Conservation (phyloP, 2,113 vertebrate species). For the Eublepharis macularius region DNA sequence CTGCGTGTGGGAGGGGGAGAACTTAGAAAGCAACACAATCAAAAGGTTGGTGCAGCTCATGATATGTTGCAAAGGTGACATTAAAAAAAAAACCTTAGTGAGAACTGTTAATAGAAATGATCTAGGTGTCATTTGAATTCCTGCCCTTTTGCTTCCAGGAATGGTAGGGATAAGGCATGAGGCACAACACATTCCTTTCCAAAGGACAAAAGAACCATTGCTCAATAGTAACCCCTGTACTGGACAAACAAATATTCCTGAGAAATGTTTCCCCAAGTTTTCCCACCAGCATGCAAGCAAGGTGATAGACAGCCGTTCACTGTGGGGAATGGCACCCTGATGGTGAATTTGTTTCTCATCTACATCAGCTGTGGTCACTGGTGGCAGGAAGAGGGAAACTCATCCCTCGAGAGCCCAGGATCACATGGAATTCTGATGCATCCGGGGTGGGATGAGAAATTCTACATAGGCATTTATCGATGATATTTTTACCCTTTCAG, state of each 20-base stretch:
- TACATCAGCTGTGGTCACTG: neutral
- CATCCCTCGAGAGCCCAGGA: neutral
- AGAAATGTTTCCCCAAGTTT: neutral
- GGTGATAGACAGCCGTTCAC: neutral
- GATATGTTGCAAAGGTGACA: slow-evolving; percentile 14
- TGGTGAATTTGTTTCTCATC: neutral
- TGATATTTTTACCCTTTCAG: no score
- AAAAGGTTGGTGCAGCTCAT: neutral
- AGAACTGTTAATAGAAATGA: neutral
- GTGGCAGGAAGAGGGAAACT: neutral
- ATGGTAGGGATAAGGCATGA: slow-evolving; percentile 35
- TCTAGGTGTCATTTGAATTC: slow-evolving; percentile 54
- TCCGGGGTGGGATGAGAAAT: neutral
- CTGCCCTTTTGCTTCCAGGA: slow-evolving; percentile 49
- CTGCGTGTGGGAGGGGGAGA: no score
- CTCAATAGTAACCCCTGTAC: slow-evolving; percentile 29
- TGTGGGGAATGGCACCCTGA: neutral
- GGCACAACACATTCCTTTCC: slow-evolving; percentile 34
- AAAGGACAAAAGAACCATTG: slow-evolving; percentile 29
- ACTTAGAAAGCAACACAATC: neutral
- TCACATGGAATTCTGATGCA: neutral
- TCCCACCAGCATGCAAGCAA: neutral
- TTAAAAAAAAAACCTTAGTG: slow-evolving; percentile 11
- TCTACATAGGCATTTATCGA: no score
- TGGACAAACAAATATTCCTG: neutral